A percentile compares a stretch with the other conserved stretches of the same genome.
These are phyloP conservation scores for Pachyrhynchus sulphureomaculatus DNA, from an alignment of 1,140 invertebrate genomes.

Conservation along the genomic window DNA sequence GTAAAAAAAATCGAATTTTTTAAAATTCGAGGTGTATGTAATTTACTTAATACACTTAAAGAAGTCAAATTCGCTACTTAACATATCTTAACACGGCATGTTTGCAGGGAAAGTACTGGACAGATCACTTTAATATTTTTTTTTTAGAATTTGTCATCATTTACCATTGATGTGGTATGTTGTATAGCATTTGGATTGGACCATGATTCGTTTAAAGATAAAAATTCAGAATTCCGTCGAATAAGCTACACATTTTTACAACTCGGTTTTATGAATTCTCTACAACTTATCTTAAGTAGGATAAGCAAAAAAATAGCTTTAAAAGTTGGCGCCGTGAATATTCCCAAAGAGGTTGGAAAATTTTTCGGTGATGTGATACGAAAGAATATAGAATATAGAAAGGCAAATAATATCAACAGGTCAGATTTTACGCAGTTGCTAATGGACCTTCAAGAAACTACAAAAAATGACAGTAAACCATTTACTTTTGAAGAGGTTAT, in stretches of 20 bases:
- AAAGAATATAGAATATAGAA: constrained; percentile 53
- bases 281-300: not conserved
- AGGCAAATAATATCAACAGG: constrained; percentile 51
- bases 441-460: constrained; percentile 47
- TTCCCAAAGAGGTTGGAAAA: constrained; percentile 38
- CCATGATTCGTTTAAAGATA: constrained; percentile 61
- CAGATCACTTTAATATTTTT: too few species aligned
- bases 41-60: too few species aligned
- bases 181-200: constrained; percentile 64
- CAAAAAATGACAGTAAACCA: not conserved
- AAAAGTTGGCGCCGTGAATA: not conserved
- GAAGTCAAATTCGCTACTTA: too few species aligned
- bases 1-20: too few species aligned
- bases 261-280: not conserved
- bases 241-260: constrained; percentile 10
- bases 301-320: constrained; percentile 2
- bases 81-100: too few species aligned
- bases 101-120: too few species aligned
- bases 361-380: constrained; percentile 54
- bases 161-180: constrained; percentile 65
- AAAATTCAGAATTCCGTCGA: too few species aligned
- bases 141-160: constrained; percentile 55
- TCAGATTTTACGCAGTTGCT: constrained; percentile 58
- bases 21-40: too few species aligned
- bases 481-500: too few species aligned